Percentiles rank a stretch among this genome's conserved stretches.
Conservation (phyloP, 2,113 vertebrate species). For the Chaetura pelagica region DNA sequence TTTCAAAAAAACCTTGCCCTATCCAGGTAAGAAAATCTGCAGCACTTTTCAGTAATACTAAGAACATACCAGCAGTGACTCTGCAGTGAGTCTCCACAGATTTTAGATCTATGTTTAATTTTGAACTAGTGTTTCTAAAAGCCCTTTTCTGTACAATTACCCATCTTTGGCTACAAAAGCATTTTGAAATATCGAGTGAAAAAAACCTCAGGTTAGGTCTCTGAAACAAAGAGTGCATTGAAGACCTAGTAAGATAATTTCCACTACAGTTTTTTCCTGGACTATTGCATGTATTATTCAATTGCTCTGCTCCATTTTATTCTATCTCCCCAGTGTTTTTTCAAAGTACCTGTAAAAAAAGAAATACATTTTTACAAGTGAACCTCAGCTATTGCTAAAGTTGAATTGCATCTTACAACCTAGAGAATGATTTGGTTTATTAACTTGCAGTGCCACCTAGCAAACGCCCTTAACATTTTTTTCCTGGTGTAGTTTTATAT, state of each 20-base stretch:
- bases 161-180: background rate
- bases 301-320: background rate
- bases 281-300: background rate
- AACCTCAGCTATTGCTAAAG: background rate
- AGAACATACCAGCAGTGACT: background rate
- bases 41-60: no score
- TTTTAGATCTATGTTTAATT: background rate
- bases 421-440: background rate
- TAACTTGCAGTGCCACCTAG: constrained; percentile 71
- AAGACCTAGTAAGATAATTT: background rate
- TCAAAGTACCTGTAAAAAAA: background rate
- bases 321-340: background rate
- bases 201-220: background rate
- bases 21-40: background rate
- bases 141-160: background rate
- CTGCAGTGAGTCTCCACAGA: background rate
- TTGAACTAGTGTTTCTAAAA: background rate
- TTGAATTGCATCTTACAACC: background rate
- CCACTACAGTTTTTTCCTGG: background rate
- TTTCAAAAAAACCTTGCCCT: background rate
- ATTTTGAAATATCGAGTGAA: background rate
- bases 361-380: background rate
- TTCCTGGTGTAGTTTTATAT: background rate
- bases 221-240: background rate
- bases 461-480: background rate